Conservation (phyloP, 2,888 invertebrate species). For the Sabatieria punctata region DNA sequence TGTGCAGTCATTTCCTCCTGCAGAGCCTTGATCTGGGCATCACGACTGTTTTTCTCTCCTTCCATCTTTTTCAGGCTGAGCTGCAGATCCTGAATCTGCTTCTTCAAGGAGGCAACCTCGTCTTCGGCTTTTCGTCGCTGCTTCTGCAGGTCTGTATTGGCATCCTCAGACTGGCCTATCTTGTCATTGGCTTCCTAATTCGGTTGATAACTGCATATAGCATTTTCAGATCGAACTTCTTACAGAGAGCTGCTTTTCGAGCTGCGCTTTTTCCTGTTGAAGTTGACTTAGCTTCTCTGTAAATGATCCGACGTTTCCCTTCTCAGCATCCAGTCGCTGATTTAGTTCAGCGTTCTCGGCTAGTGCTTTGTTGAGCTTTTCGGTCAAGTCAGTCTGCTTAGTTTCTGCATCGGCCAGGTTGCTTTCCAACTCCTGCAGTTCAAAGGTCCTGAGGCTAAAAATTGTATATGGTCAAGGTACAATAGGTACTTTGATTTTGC, state of each 20-base stretch:
- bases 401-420: constrained; percentile 71
- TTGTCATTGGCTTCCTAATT: constrained; percentile 38
- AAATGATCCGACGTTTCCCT: background rate
- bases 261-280: constrained; percentile 79
- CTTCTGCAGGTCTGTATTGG: constrained; percentile 3
- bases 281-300: constrained; percentile 53
- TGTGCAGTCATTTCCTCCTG: constrained; percentile 98
- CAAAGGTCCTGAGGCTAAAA: too few relatives aligned
- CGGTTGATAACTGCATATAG: background rate
- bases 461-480: constrained; percentile 46
- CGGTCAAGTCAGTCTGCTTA: constrained; percentile 74
- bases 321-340: background rate
- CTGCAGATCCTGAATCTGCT: constrained; percentile 32
- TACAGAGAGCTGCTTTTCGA: constrained; percentile 75
- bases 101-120: constrained; percentile 74
- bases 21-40: constrained; percentile 29
- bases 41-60: constrained; percentile 27
- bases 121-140: constrained; percentile 53
- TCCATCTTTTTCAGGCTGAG: constrained; percentile 16
- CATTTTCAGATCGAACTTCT: constrained; percentile 39
- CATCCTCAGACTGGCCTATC: constrained; percentile 4
- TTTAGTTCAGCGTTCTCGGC: constrained; percentile 71
- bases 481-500: constrained; percentile 42
- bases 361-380: constrained; percentile 83
- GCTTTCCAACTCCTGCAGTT: constrained; percentile 83